Base-by-base conservation (phyloP, 64 coral and sea anemone genomes). In the Porites lutea region DNA sequence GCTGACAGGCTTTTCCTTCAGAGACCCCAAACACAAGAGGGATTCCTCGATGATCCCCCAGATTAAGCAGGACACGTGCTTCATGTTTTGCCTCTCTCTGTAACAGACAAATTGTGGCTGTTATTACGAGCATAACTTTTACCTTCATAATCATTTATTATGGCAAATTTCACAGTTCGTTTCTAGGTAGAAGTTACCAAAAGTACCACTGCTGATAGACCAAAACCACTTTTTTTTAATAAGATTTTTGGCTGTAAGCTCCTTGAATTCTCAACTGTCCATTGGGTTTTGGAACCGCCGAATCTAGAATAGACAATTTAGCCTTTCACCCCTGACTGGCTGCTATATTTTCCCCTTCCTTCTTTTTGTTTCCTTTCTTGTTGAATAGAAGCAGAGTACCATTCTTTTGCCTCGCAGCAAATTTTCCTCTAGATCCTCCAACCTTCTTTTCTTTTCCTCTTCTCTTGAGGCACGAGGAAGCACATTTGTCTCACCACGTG, bases 71-170 rank as follows among this genome's bases (percentile, higher is more conserved):
- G 45, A 82, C 79, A 27, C 43, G 8, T 20, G 79, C n/a, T 19
- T 82, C 54, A 10, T 88, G 71, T 48, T 77, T 88, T 77, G 72
- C 86, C 71, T 88, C 54, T 63, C 72, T 88, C 77, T 88, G 72
- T 77, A 88, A 88, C 2, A 88, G 70, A 88, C 69, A 88, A 88
- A 88, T 52, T 37, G 62, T 88, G 37, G 58, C 61, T 61, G 71
- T 54, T 48, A 52, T 86, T 13, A 70, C 63, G 83, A 9, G 37
- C 64, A 50, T 69, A 51, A 51, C 63, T 70, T 44, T 10, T 70
- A 52, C 71, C 65, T 88, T 88, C 77, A 37, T 88, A 76, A 63
- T 92, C 81, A 62, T 92, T 92, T 3, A 86, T 72, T 51, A 86
- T 71, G 63, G 86, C 90, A 16, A 75, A 85, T 92, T 70, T 80